Conservation (phyloP, 2,888 invertebrate genomes). For the Epinotia nisella region DNA sequence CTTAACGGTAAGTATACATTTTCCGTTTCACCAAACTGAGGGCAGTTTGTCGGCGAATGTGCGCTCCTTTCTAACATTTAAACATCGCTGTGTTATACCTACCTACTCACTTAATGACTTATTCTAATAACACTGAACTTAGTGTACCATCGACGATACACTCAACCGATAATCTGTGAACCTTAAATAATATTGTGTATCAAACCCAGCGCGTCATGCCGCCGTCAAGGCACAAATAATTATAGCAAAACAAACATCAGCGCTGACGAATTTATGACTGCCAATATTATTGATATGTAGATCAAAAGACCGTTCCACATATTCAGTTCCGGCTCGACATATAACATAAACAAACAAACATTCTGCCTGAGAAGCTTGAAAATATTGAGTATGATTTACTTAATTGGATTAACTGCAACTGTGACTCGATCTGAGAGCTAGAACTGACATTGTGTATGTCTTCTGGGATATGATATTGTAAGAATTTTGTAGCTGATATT, state of each 20-base stretch:
- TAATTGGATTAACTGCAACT: slow-evolving; percentile 14
- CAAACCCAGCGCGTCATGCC: slow-evolving; percentile 26
- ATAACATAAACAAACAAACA: slow-evolving; percentile 34
- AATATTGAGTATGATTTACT: slow-evolving; percentile 17
- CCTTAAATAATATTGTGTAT: slow-evolving; percentile 21
- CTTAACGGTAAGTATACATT: too few species aligned
- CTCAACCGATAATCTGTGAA: too few species aligned
- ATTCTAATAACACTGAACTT: too few species aligned
- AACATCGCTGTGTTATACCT: too few species aligned
- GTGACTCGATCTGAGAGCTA: background rate
- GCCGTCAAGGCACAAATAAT: slow-evolving; percentile 32
- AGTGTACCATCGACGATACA: too few species aligned
- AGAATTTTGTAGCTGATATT: too few species aligned
- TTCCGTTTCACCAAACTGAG: too few species aligned
- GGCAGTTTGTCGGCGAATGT: too few species aligned
- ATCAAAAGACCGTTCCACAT: slow-evolving; percentile 64
- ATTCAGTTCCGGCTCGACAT: slow-evolving; percentile 46
- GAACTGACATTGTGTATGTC: background rate
- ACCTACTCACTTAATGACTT: too few species aligned
- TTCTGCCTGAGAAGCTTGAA: slow-evolving; percentile 7
- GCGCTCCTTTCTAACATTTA: too few species aligned
- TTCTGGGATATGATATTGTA: background rate
- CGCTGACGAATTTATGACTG: slow-evolving; percentile 56
- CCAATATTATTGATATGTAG: slow-evolving; percentile 70
- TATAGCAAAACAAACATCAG: slow-evolving; percentile 49